phyloP scores from a whole-genome alignment of 2,113 vertebrate species.

The Arenaria interpres region DNA sequence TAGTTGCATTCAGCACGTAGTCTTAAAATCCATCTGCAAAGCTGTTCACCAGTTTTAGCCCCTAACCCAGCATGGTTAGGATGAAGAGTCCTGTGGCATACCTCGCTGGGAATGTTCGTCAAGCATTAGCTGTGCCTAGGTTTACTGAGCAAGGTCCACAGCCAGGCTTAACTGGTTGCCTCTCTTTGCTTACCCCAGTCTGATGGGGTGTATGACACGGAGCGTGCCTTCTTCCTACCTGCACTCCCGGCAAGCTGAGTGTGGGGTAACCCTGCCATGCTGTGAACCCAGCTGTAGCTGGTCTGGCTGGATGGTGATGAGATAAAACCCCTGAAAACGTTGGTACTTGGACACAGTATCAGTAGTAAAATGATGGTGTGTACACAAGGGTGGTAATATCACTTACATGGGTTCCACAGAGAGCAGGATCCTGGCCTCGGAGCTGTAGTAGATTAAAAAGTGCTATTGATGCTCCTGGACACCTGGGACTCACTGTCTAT shows the following conservation, averaged over 20 bases:
- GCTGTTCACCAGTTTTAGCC: background rate
- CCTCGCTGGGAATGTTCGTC: background rate
- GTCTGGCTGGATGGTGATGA: background rate
- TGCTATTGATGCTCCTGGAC: background rate
- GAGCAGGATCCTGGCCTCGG: background rate
- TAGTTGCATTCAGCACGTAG: background rate
- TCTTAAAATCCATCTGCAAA: background rate
- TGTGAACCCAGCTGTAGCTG: background rate
- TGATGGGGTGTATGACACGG: fast-evolving
- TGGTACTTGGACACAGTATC: background rate
- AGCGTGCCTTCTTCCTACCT: background rate
- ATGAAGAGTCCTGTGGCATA: background rate
- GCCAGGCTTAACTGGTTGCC: background rate
- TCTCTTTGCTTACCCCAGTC: background rate
- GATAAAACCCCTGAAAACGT: background rate
- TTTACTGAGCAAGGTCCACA: background rate
- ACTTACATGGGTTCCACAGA: background rate
- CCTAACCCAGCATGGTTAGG: background rate
- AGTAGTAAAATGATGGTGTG: background rate
- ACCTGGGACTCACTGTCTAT: background rate
- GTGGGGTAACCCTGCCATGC: background rate
- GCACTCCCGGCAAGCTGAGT: background rate
- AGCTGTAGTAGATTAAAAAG: background rate
- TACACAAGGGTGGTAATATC: background rate
- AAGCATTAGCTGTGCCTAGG: background rate